Percentiles rank a stretch among this genome's conserved stretches.
Evolutionary conservation across 2,113 vertebrate genomes (phyloP).

Genomic region (Corydoras maculifer): DNA sequence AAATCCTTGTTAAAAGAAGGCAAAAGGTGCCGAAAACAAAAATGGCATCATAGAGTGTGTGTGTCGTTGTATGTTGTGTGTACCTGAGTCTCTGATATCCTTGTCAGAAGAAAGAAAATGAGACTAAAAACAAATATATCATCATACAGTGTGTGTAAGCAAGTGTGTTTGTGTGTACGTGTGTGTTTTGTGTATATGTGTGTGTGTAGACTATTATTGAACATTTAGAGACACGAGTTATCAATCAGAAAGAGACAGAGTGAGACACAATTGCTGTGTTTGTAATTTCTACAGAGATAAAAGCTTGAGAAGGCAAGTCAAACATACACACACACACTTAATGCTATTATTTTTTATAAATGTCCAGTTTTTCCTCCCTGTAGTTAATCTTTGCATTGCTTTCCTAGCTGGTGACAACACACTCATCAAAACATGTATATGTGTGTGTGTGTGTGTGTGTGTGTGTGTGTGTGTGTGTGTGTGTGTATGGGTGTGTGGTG

Average conservation of each 20-base stretch:
- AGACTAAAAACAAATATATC: background rate
- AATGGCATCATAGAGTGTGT: background rate
- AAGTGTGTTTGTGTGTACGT: constrained; percentile 1
- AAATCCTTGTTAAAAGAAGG: no score
- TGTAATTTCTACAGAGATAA: constrained; percentile 14
- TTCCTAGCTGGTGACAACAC: constrained; percentile 17
- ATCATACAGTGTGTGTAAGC: background rate
- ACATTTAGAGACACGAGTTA: constrained; percentile 20
- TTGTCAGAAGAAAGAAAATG: constrained; percentile 1
- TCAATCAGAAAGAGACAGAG: constrained; percentile 1
- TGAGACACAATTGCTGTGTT: background rate
- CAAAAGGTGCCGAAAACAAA: background rate
- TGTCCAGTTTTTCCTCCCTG: constrained; percentile 16
- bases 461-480: constrained; percentile 1
- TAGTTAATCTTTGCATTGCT: constrained; percentile 19
- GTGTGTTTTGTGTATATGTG: constrained; percentile 10
- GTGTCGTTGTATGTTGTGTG: background rate
- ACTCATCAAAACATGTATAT: constrained; percentile 12
- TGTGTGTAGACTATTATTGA: constrained; percentile 13
- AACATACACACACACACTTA: constrained; percentile 1
- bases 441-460: constrained; percentile 19
- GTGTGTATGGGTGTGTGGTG: constrained; percentile 6
- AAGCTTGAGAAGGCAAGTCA: background rate
- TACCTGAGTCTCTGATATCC: background rate
- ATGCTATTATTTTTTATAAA: constrained; percentile 2